A percentile compares a stretch with the other conserved stretches of the same genome.
Evolutionary conservation across 2,797 vertebrate species (phyloP).

Genomic region (Cyprinodon diabolis): DNA sequence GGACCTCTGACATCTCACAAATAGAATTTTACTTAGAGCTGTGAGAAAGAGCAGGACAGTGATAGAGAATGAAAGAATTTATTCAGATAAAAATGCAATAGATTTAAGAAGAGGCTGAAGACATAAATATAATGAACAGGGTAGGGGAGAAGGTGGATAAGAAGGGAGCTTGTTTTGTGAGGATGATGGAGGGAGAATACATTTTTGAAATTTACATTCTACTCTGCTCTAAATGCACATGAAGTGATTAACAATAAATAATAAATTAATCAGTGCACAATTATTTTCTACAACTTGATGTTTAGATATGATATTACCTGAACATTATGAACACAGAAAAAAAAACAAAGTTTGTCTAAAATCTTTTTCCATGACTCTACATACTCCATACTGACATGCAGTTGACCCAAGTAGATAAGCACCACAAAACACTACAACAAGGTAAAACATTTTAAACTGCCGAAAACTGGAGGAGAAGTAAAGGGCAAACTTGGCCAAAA

Average conservation of each 20-base stretch:
- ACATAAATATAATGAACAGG: slow-evolving; percentile 29
- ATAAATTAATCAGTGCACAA: no score
- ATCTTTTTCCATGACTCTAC: no score
- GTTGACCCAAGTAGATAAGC: no score
- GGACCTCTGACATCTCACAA: slow-evolving; percentile 66
- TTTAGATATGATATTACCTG: no score
- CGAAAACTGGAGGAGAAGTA: slow-evolving; percentile 7
- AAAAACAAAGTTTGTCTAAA: no score
- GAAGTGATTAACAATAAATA: slow-evolving; percentile 63
- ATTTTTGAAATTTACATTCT: slow-evolving; percentile 52
- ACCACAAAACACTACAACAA: slow-evolving; percentile 1
- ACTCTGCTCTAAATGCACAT: slow-evolving; percentile 62
- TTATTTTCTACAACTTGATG: no score
- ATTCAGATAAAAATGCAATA: slow-evolving; percentile 21
- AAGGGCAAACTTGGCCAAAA: slow-evolving; percentile 35
- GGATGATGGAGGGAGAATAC: slow-evolving; percentile 16
- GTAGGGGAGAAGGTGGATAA: background rate
- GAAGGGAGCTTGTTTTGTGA: slow-evolving; percentile 18
- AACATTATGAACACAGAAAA: no score
- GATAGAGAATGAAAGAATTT: slow-evolving; percentile 18
- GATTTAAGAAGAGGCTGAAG: slow-evolving; percentile 14
- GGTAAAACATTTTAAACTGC: slow-evolving; percentile 16
- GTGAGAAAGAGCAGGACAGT: slow-evolving; percentile 15
- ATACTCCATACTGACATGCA: no score
- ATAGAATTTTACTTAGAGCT: slow-evolving; percentile 52